These are phyloP conservation scores for Alexandromys fortis DNA, from an alignment of 2,113 vertebrate species.

Conservation along the genomic window DNA sequence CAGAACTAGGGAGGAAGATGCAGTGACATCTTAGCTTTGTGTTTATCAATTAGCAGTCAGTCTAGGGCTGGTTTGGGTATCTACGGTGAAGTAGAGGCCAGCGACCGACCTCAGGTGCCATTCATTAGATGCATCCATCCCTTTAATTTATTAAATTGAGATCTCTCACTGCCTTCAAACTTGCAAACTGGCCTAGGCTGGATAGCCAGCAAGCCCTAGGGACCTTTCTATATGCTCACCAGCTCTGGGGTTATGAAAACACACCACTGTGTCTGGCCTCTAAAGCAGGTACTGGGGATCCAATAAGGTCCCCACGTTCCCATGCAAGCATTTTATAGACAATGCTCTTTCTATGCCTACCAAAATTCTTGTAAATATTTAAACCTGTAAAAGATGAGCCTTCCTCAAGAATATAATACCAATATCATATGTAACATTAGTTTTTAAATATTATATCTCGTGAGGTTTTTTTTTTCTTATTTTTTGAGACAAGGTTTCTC, in stretches of 20 bases:
- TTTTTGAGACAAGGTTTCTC: too few relatives aligned
- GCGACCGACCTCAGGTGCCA: background rate
- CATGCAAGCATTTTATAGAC: background rate
- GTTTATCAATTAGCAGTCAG: background rate
- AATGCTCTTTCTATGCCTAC: background rate
- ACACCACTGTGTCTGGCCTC: background rate
- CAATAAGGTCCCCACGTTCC: background rate
- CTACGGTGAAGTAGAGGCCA: too few relatives aligned
- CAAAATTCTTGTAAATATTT: background rate
- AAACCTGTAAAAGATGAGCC: background rate
- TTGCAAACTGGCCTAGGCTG: background rate
- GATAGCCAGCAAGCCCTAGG: background rate
- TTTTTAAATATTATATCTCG: background rate
- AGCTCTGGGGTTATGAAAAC: background rate
- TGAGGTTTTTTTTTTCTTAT: too few relatives aligned
- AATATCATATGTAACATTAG: background rate
- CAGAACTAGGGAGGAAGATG: background rate
- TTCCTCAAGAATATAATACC: background rate
- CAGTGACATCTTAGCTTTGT: background rate
- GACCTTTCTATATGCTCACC: background rate
- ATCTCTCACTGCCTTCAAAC: background rate
- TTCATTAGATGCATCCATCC: background rate
- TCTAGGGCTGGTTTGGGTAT: background rate
- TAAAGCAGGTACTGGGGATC: background rate
- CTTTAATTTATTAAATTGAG: background rate